Evolutionary conservation across 2,888 invertebrate genomes (phyloP).

Genomic region (Linnaemya vulpina): DNA sequence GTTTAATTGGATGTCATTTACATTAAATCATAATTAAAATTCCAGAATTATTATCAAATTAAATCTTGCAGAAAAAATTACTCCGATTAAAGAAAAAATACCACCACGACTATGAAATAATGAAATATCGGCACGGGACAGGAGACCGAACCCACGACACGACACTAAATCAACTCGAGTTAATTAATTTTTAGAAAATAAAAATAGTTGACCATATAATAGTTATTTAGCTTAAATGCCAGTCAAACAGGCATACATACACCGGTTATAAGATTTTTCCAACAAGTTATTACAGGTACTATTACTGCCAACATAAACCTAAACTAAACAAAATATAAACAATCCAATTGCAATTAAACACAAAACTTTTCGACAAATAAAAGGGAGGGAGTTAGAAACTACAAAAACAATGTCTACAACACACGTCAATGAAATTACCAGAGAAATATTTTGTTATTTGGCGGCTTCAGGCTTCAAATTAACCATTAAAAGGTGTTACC

Average conservation of each 20-base stretch:
- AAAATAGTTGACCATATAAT: constrained; percentile 48
- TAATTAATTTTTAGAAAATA: constrained; percentile 65
- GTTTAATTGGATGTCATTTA: constrained; percentile 66
- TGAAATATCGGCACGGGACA: constrained; percentile 48
- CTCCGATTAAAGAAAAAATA: constrained; percentile 28
- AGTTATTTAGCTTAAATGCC: constrained; percentile 32
- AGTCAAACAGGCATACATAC: not conserved
- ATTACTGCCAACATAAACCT: not conserved
- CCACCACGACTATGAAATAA: constrained; percentile 13
- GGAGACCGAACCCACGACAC: constrained; percentile 46
- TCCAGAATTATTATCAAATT: constrained; percentile 43
- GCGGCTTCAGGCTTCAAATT: constrained; percentile 34
- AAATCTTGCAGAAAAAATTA: constrained; percentile 40
- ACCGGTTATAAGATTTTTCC: constrained; percentile 9
- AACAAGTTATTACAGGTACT: not conserved
- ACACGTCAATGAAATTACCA: constrained; percentile 34
- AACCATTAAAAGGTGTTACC: constrained; percentile 61
- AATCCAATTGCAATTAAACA: constrained; percentile 65
- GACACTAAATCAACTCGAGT: constrained; percentile 54
- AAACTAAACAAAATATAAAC: constrained; percentile 19
- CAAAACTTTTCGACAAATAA: constrained; percentile 1
- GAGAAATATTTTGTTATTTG: constrained; percentile 44
- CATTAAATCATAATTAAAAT: constrained; percentile 64
- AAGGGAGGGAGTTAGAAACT: constrained; percentile 13
- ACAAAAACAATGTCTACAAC: constrained; percentile 4